phyloP scores from a whole-genome alignment of 2,113 vertebrate species.

The Melospiza melodia region DNA sequence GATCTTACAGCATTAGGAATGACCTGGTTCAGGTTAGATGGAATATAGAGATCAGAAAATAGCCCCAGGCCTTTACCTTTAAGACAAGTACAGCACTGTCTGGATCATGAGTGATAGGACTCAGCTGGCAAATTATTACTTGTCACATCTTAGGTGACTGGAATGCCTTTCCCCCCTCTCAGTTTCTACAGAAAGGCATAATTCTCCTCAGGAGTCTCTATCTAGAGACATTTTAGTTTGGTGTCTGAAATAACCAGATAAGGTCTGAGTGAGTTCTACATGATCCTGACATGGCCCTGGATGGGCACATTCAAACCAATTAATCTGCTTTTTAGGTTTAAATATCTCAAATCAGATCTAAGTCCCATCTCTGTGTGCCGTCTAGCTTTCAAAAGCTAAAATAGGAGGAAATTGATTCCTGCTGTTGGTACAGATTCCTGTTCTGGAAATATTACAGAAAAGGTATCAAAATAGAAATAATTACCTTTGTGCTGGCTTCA shows the following conservation, averaged over 20 bases:
- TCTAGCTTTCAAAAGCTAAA: background rate
- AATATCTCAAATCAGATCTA: background rate
- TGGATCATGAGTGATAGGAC: background rate
- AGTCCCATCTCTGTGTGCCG: background rate
- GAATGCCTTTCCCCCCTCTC: background rate
- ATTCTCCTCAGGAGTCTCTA: background rate
- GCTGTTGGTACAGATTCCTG: background rate
- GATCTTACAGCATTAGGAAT: background rate
- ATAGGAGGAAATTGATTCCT: background rate
- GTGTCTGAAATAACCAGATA: background rate
- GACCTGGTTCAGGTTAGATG: background rate
- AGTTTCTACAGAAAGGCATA: background rate
- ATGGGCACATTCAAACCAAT: background rate
- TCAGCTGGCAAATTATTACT: background rate
- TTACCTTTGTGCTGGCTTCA: background rate
- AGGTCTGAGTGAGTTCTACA: background rate
- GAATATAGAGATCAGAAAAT: background rate
- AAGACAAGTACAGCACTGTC: background rate
- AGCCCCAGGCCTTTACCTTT: background rate
- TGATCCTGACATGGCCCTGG: rapidly evolving
- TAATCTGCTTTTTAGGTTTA: background rate
- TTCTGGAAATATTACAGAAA: background rate
- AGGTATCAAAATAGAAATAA: conserved; percentile 11
- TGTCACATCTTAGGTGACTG: background rate
- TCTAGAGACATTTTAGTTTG: background rate